Evolutionary conservation across 2,888 invertebrate genomes (phyloP).

Genomic region (Cerceris ruficornis): DNA sequence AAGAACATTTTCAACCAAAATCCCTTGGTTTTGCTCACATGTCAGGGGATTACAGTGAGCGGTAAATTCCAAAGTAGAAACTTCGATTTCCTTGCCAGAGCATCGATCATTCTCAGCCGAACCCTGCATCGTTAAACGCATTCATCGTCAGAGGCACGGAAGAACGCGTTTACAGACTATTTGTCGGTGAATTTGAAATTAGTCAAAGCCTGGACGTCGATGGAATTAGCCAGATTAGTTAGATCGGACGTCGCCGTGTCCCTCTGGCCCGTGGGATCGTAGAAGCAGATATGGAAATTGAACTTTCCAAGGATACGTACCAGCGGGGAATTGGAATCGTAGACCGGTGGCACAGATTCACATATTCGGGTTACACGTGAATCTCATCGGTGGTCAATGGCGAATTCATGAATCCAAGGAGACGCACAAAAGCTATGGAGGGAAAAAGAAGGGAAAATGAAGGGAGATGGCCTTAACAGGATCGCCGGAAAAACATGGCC

Average conservation of each 20-base stretch:
- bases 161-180: neutral
- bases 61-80: too few species aligned
- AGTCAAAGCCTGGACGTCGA: neutral
- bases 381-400: constrained; percentile 31
- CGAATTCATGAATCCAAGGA: constrained; percentile 29
- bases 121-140: too few species aligned
- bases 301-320: constrained; percentile 16
- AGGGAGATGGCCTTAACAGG: constrained; percentile 16
- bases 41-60: too few species aligned
- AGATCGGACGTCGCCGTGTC: neutral
- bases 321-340: neutral
- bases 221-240: constrained; percentile 25
- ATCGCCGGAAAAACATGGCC: constrained; percentile 7
- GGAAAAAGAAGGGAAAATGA: constrained; percentile 18
- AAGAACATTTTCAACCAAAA: too few species aligned
- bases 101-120: too few species aligned
- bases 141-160: neutral
- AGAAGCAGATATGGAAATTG: constrained; percentile 24
- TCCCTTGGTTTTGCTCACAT: too few species aligned
- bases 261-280: neutral
- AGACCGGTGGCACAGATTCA: neutral
- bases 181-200: neutral
- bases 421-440: constrained; percentile 20
- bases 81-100: too few species aligned
- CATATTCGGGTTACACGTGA: constrained; percentile 12